A percentile compares a stretch with the other conserved stretches of the same genome.
These are phyloP conservation scores for Melinaea menophilus DNA, from an alignment of 2,888 invertebrate species.

Conservation along the genomic window DNA sequence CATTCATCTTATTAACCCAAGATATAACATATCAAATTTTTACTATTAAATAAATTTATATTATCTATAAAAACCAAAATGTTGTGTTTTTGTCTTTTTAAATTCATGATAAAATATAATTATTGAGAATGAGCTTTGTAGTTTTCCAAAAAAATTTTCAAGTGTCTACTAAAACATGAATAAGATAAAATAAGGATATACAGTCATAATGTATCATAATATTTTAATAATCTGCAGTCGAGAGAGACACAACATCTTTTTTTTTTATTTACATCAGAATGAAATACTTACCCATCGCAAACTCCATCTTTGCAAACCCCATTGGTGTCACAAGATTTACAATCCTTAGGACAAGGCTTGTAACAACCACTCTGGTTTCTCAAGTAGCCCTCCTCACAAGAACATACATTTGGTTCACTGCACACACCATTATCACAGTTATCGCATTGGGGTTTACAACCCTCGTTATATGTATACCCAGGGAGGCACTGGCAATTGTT, in stretches of 20 bases:
- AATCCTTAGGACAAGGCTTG: constrained; percentile 37
- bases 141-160: no score
- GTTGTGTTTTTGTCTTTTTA: no score
- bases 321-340: constrained; percentile 35
- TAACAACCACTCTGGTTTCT: constrained; percentile 34
- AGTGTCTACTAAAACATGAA: no score
- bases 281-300: constrained; percentile 25
- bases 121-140: no score
- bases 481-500: constrained; percentile 77
- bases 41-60: no score
- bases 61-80: no score
- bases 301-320: constrained; percentile 29
- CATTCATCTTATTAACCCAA: no score
- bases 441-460: constrained; percentile 43
- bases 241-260: not conserved
- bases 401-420: constrained; percentile 58
- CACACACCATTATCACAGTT: constrained; percentile 51
- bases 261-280: not conserved
- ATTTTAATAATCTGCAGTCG: no score
- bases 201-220: no score
- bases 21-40: no score
- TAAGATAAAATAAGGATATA: no score
- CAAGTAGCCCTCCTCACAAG: constrained; percentile 58
- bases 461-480: constrained; percentile 59
- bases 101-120: no score